Conservation (phyloP, 2,888 invertebrate genomes). For the Diplazon laetatorius region DNA sequence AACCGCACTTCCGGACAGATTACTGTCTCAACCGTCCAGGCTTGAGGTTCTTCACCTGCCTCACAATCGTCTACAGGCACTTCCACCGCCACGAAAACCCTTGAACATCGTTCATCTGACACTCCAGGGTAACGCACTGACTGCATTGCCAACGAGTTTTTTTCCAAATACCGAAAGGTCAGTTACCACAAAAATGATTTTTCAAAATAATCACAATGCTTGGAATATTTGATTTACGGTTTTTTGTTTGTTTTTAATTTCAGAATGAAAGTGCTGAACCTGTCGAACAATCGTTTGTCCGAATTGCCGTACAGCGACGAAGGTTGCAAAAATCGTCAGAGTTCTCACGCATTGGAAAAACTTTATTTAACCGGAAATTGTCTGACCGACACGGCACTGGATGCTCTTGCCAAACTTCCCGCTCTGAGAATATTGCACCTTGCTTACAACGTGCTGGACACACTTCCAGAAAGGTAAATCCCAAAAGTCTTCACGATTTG, state of each 20-base stretch:
- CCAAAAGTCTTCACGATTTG: background rate
- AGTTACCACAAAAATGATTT: conserved; percentile 76
- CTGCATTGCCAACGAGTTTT: conserved; percentile 89
- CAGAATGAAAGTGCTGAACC: conserved; percentile 88
- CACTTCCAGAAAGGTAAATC: conserved; percentile 86
- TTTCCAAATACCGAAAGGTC: conserved; percentile 85
- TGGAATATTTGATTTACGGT: background rate
- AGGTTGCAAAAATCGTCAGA: conserved; percentile 73
- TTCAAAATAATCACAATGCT: conserved; percentile 3
- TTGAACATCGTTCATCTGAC: conserved; percentile 87
- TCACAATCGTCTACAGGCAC: conserved; percentile 89
- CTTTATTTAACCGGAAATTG: conserved; percentile 90
- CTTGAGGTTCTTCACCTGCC: conserved; percentile 90
- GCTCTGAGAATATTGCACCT: conserved; percentile 89
- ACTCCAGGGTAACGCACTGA: conserved; percentile 91
- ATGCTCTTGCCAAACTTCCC: conserved; percentile 86
- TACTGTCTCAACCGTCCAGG: conserved; percentile 89
- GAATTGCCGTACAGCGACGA: conserved; percentile 87
- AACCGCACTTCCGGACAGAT: conserved; percentile 88
- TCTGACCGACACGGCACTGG: conserved; percentile 87
- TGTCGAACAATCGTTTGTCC: conserved; percentile 90
- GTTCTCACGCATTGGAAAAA: conserved; percentile 84
- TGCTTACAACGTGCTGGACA: conserved; percentile 90
- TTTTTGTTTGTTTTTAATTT: conserved; percentile 50
- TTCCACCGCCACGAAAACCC: conserved; percentile 89